Evolutionary conservation across 1,140 invertebrate genomes (phyloP), one percentile per base, ranked within the genome.

Genomic region (Meloidogyne floridensis): DNA sequence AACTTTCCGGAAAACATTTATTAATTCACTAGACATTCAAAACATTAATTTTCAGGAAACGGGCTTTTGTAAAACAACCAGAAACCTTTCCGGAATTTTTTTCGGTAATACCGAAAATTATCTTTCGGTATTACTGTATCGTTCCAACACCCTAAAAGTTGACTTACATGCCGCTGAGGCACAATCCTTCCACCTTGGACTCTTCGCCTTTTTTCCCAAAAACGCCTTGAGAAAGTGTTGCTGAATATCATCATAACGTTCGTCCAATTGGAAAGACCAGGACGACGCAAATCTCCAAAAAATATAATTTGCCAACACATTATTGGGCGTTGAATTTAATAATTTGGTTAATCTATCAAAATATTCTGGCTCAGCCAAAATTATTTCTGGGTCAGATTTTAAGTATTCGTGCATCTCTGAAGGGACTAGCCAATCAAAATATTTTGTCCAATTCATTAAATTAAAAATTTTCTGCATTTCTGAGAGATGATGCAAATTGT

Each of bases 141-240:
- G 2, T 32, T 32, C 32, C 32, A 32, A 32, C 32, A 32, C 32
- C 32, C 32, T 32, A 32, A 32, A 32, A 32, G 32, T 2, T 20
- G 32, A 65, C 15, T 2, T 65, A 65, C 59, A 65, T 9, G 81
- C 74, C 8, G 83, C 80, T n/a, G 13, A n/a, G 13, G 74, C 80
- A 71, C 86, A 87, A 56, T 87, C 86, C 47, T 87, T 87, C 86
- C 86, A 87, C 42, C 86, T 56, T 3, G 86, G 86, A 20, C 84
- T 84, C 59, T 87, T 87, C 15, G 74, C 80, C 54, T 87, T 79
- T 77, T 86, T 82, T 13, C 86, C 86, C 20, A 88, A 76, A 72
- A 87, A 87, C 2, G 84, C 54, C 53, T 84, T 83, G 8, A 87
- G 75, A 72, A 86, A 86, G 42, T 85, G 59, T 75, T 86, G 85